Percentiles rank a stretch among this genome's conserved stretches.
phyloP scores from a whole-genome alignment of 2,113 vertebrate species.

The Halichoeres trimaculatus region DNA sequence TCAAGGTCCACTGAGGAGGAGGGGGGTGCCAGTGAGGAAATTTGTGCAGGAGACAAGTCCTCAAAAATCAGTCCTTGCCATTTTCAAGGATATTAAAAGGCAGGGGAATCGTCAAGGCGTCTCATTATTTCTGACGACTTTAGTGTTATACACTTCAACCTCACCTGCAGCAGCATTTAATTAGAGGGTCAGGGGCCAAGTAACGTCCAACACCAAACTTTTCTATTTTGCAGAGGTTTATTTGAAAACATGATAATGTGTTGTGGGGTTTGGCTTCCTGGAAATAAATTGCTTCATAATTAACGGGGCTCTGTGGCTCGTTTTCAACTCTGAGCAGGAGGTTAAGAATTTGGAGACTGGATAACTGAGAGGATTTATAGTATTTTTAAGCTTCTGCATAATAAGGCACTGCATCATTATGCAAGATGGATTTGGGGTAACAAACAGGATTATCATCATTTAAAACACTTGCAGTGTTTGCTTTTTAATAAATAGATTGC shows the following conservation, averaged over 20 bases:
- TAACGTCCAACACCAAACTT: not conserved
- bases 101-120: not conserved
- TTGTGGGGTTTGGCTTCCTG: not conserved
- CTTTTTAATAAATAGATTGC: conserved; percentile 13
- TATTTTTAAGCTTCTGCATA: conserved; percentile 8
- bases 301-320: conserved; percentile 1
- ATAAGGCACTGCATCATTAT: conserved; percentile 5
- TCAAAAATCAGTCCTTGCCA: not conserved
- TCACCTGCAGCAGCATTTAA: conserved; percentile 32
- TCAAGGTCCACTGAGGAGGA: not conserved
- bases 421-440: conserved; percentile 7
- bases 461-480: not conserved
- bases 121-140: not conserved
- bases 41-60: not conserved
- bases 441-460: conserved; percentile 9
- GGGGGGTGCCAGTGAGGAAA: not conserved
- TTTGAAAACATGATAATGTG: conserved; percentile 11
- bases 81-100: conserved; percentile 17
- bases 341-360: not conserved
- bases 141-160: not conserved
- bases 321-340: not conserved
- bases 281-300: conserved; percentile 20
- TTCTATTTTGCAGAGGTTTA: conserved; percentile 6
- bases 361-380: conserved; percentile 26
- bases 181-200: conserved; percentile 23